Base-by-base conservation (phyloP, 2,797 vertebrate genomes). In the Sebastes ruberrimus region DNA sequence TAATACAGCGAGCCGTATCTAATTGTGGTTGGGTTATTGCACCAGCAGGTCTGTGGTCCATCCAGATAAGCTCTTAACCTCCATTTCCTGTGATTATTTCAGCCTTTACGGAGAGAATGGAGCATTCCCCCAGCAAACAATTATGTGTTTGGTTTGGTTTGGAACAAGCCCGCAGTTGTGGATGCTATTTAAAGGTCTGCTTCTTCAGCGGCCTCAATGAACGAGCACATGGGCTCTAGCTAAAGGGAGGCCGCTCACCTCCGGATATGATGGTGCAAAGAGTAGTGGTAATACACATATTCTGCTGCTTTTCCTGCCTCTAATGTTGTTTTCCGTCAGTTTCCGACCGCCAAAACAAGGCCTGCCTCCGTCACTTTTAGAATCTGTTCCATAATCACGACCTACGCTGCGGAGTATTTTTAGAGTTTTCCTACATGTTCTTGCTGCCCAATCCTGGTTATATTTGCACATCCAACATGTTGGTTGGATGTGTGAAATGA, bases 181-280 rank as follows among this genome's bases (percentile, higher is more conserved):
- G 65, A 73, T 85, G 86, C 74, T 84, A 87, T 89, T 86, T 90
- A 85, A 83, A 86, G 88, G 57, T 70, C 70, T 56, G 18, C 18
- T 30, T 85, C 46, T 62, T 62, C 64, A 57, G 53, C 20, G n/a
- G 20, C 71, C 3, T 0, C 23, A 0, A 13, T 69, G 63, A 74
- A 78, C 38, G 46, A 71, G 35, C n/a, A 9, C 46, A 67, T 59
- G 11, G 5, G 42, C 18, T 14, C 18, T n/a, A 18, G 49, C 53
- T 68, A 55, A 20, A 42, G 14, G 65, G 20, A 56, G 16, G 20
- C 13, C 2, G 22, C 28, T 61, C 67, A 73, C 32, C 18, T 75
- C 76, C 49, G 84, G 78, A 76, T 78, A 4, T 68, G 62, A 81
- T 32, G 25, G 38, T 53, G 68, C 53, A n/a, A 80, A 70, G 10